Evolutionary conservation across 2,888 invertebrate genomes (phyloP).

Genomic region (Polyommatus icarus): DNA sequence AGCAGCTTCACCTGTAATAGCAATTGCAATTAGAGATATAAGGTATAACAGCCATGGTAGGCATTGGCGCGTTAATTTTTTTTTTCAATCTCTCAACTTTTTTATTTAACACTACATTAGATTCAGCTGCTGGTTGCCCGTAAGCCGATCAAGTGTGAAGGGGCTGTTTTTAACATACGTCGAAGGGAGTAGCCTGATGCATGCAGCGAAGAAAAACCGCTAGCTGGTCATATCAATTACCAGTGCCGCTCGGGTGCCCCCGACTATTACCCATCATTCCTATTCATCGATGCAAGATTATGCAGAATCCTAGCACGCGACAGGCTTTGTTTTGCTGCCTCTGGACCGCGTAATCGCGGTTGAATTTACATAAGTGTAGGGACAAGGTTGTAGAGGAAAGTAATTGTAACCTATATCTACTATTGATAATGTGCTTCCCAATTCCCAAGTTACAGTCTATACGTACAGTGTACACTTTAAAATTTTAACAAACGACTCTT

Average conservation of each 20-base stretch:
- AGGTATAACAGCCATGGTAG: too few relatives aligned
- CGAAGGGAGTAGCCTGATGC: slow-evolving; percentile 61
- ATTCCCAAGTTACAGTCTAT: too few relatives aligned
- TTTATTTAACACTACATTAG: too few relatives aligned
- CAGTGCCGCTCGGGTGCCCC: slow-evolving; percentile 70
- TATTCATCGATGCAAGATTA: slow-evolving; percentile 58
- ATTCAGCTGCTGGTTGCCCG: background rate
- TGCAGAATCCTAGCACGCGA: slow-evolving; percentile 40
- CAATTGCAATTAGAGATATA: too few relatives aligned
- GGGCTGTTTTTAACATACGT: slow-evolving; percentile 35
- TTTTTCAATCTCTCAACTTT: too few relatives aligned
- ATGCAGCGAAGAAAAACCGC: slow-evolving; percentile 66
- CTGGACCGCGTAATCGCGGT: slow-evolving; percentile 8
- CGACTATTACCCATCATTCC: slow-evolving; percentile 75
- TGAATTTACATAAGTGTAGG: slow-evolving; percentile 7
- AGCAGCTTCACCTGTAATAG: too few relatives aligned
- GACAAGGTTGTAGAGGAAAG: background rate
- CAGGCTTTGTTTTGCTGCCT: slow-evolving; percentile 25
- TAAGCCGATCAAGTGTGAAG: background rate
- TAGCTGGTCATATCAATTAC: slow-evolving; percentile 76
- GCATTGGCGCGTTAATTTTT: too few relatives aligned
- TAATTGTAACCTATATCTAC: background rate
- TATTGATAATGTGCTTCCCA: background rate
- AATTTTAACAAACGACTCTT: too few relatives aligned
- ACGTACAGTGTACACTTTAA: too few relatives aligned